These are phyloP conservation scores for Drosophila kambysellisi DNA, from an alignment of 2,888 invertebrate genomes.

Conservation along the genomic window DNA sequence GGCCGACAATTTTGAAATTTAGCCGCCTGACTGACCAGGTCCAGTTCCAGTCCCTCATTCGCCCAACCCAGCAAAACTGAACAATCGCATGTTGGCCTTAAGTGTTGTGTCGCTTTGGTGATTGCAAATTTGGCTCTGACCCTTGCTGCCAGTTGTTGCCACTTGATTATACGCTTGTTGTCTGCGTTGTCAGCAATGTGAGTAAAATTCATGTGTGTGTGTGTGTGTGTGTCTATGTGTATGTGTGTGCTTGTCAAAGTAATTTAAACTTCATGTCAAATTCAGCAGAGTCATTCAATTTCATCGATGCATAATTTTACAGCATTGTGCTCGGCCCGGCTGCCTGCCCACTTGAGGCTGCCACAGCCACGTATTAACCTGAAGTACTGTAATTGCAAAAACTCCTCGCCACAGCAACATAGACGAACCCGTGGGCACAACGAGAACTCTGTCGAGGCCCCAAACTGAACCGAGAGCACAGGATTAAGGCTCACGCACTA, in stretches of 20 bases:
- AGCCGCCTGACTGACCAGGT: constrained; percentile 17
- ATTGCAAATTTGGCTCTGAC: constrained; percentile 64
- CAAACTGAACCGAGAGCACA: background rate
- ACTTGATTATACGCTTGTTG: constrained; percentile 73
- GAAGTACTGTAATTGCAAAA: constrained; percentile 77
- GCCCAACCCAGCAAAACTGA: background rate
- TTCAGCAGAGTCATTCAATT: constrained; percentile 78
- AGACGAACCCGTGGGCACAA: constrained; percentile 2
- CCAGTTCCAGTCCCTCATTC: background rate
- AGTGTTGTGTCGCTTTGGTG: constrained; percentile 57
- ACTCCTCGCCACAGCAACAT: constrained; percentile 9
- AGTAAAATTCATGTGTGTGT: constrained; percentile 20
- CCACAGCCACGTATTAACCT: constrained; percentile 72
- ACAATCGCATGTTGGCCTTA: constrained; percentile 38
- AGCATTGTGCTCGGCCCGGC: constrained; percentile 20
- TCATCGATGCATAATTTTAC: constrained; percentile 81
- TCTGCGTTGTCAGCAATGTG: constrained; percentile 17
- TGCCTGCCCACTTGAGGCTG: constrained; percentile 61
- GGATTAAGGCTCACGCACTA: background rate
- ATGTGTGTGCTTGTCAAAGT: constrained; percentile 56
- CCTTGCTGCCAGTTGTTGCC: constrained; percentile 59
- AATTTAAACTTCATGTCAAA: constrained; percentile 84
- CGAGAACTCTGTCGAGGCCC: background rate
- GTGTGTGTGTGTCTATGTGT: background rate
- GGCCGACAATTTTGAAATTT: constrained; percentile 61